Evolutionary conservation across 1,140 invertebrate species (phyloP).

Genomic region (Whitmania pigra): DNA sequence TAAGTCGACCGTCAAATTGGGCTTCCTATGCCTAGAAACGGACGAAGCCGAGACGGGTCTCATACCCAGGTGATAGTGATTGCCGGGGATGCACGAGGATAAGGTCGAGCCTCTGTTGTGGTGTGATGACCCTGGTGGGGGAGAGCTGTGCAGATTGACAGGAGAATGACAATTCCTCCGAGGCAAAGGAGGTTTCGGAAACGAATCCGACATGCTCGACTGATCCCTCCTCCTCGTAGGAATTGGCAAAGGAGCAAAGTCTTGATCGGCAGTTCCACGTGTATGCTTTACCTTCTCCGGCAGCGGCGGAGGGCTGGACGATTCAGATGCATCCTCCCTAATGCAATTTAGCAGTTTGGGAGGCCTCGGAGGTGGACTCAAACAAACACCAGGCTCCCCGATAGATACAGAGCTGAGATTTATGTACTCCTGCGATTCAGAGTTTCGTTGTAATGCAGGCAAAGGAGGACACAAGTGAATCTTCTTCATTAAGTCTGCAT

Average conservation of each 20-base stretch:
- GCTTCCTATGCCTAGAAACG: constrained; percentile 29
- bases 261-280: background rate
- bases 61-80: background rate
- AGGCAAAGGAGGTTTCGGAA: background rate
- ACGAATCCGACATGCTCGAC: too few species aligned
- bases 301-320: constrained; percentile 1
- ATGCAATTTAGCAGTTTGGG: background rate
- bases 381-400: background rate
- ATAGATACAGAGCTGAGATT: background rate
- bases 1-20: constrained; percentile 15
- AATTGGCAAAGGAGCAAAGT: too few species aligned
- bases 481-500: too few species aligned
- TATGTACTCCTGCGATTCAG: constrained; percentile 9
- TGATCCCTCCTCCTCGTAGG: too few species aligned
- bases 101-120: background rate
- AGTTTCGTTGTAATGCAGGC: background rate
- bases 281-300: background rate
- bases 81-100: background rate
- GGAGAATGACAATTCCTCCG: background rate
- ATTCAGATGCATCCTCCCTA: background rate
- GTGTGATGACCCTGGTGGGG: background rate
- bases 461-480: too few species aligned
- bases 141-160: background rate
- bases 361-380: background rate
- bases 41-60: background rate